Evolutionary conservation across 2,888 invertebrate species (phyloP).

Genomic region (Scaptodrosophila latifasciaeformis): DNA sequence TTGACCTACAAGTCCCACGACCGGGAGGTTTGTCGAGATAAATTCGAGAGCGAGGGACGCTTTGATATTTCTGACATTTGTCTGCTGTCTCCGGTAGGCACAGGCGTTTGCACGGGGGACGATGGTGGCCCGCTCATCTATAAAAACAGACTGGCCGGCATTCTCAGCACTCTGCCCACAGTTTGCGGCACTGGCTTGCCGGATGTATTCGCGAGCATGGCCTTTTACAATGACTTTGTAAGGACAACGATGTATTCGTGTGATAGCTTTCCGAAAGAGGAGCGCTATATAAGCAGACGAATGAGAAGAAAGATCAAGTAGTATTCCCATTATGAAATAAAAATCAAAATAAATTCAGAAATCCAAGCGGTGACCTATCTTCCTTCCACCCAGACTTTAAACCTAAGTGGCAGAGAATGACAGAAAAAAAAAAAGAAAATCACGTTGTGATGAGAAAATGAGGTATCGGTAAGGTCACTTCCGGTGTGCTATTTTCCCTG

Average conservation of each 20-base stretch:
- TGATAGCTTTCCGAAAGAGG: too few relatives aligned
- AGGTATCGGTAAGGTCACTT: constrained; percentile 27
- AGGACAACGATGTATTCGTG: constrained; percentile 5
- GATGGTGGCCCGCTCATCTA: constrained; percentile 1
- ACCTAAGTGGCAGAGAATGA: too few relatives aligned
- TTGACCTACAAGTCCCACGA: background rate
- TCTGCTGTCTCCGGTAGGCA: background rate
- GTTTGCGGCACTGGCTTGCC: background rate
- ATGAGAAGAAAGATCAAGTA: too few relatives aligned
- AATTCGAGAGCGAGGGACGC: background rate
- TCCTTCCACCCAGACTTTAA: too few relatives aligned
- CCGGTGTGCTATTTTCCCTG: constrained; percentile 20
- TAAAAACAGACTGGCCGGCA: background rate
- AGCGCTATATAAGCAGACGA: too few relatives aligned
- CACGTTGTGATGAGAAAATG: too few relatives aligned
- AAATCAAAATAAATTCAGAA: too few relatives aligned
- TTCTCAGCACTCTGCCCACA: constrained; percentile 1
- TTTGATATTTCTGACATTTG: constrained; percentile 1
- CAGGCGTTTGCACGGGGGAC: background rate
- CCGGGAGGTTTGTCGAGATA: background rate
- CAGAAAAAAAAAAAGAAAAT: too few relatives aligned
- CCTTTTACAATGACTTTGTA: constrained; percentile 10
- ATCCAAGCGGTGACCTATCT: too few relatives aligned
- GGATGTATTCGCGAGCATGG: constrained; percentile 2
- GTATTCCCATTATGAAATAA: too few relatives aligned